These are phyloP conservation scores for Oxycera nigricornis DNA, from an alignment of 2,888 invertebrate genomes.

Conservation along the genomic window DNA sequence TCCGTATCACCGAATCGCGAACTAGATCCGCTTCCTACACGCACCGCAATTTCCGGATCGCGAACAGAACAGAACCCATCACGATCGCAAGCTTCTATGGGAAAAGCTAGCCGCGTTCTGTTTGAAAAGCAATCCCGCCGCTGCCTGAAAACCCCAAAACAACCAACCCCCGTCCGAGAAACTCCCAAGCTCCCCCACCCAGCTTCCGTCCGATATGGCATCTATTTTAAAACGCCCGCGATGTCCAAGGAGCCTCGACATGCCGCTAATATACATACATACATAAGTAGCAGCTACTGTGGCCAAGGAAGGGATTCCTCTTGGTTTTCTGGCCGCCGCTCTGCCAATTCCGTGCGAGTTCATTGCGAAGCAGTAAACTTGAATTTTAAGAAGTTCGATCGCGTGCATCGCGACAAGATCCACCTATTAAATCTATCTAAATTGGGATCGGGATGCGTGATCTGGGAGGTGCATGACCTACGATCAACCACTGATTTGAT, in stretches of 20 bases:
- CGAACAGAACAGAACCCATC: background rate
- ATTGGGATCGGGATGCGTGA: background rate
- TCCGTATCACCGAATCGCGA: background rate
- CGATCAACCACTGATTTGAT: background rate
- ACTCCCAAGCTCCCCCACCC: background rate
- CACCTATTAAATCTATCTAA: background rate
- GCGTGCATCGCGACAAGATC: background rate
- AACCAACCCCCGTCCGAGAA: background rate
- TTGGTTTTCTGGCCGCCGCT: background rate
- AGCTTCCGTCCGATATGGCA: conserved; percentile 4
- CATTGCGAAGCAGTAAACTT: conserved; percentile 30
- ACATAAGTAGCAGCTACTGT: background rate
- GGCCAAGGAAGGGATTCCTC: conserved; percentile 7
- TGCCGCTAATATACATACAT: background rate
- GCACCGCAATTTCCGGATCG: background rate
- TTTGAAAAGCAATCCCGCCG: background rate
- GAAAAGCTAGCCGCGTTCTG: background rate
- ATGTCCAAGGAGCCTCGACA: background rate
- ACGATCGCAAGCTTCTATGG: background rate
- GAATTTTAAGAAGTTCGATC: background rate
- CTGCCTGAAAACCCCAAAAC: background rate
- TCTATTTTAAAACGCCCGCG: conserved; percentile 31
- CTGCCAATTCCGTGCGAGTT: conserved; percentile 16
- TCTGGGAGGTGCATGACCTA: background rate
- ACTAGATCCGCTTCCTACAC: background rate